Evolutionary conservation across 2,797 vertebrate species (phyloP).

Genomic region (Apogon hyalosoma): DNA sequence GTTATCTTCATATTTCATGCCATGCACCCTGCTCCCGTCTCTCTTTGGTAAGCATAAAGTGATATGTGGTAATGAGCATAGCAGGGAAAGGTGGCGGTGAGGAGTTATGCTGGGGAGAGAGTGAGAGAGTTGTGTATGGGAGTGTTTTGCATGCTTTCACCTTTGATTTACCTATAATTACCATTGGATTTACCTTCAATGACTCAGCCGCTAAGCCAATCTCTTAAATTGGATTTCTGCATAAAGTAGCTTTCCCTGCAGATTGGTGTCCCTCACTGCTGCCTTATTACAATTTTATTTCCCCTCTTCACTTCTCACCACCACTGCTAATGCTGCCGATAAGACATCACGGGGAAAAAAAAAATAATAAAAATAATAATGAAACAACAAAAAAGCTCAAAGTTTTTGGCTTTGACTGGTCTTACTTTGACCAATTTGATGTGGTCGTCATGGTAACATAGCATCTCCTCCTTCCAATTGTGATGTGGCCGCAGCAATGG

Average conservation of each 20-base stretch:
- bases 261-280: slow-evolving; percentile 74
- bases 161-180: slow-evolving; percentile 83
- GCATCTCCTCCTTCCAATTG: slow-evolving; percentile 21
- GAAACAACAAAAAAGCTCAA: slow-evolving; percentile 1
- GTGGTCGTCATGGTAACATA: slow-evolving; percentile 64
- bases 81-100: neutral
- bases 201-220: slow-evolving; percentile 75
- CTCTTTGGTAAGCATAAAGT: slow-evolving; percentile 53
- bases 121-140: slow-evolving; percentile 46
- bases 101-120: slow-evolving; percentile 1
- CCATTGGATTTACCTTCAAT: slow-evolving; percentile 78
- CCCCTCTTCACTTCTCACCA: slow-evolving; percentile 21
- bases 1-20: slow-evolving; percentile 42
- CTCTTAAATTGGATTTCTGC: slow-evolving; percentile 80
- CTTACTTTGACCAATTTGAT: slow-evolving; percentile 60
- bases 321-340: slow-evolving; percentile 25
- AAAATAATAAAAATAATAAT: slow-evolving; percentile 12
- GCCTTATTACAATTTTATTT: slow-evolving; percentile 67
- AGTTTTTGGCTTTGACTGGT: slow-evolving; percentile 53
- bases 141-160: slow-evolving; percentile 77
- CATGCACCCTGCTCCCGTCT: slow-evolving; percentile 34
- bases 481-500: slow-evolving; percentile 31
- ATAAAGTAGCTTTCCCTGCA: slow-evolving; percentile 75
- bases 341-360: slow-evolving; percentile 43
- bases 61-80: slow-evolving; percentile 64